These are phyloP conservation scores for Fregata magnificens DNA, from an alignment of 2,113 vertebrate genomes.

Conservation along the genomic window DNA sequence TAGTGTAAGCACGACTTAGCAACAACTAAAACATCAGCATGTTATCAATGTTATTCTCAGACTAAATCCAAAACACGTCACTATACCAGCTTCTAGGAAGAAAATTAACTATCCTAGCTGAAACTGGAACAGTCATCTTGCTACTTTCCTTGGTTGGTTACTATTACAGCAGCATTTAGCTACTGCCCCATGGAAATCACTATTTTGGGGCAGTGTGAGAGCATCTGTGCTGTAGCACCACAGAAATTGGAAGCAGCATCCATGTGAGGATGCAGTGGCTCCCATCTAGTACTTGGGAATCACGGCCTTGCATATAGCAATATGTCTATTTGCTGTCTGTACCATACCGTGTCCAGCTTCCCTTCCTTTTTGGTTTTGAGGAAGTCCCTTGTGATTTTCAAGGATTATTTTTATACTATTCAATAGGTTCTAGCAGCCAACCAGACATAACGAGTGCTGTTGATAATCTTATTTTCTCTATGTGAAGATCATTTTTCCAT, in stretches of 20 bases:
- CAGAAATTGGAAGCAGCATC: neutral
- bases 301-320: neutral
- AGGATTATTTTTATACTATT: neutral
- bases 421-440: neutral
- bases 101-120: no score
- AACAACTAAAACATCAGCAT: no score
- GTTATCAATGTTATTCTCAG: no score
- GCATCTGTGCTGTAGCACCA: neutral
- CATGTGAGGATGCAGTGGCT: neutral
- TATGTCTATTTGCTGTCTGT: neutral
- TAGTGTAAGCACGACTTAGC: no score
- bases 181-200: neutral
- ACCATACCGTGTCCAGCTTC: rapidly evolving
- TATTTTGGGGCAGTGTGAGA: neutral
- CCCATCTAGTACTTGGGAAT: neutral
- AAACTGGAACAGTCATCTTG: neutral
- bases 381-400: neutral
- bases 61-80: no score
- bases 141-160: neutral
- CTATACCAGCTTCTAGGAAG: no score
- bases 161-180: neutral
- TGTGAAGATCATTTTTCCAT: neutral
- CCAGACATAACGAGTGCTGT: neutral
- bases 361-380: neutral
- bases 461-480: neutral